These are phyloP conservation scores for Caenorhabditis sp. DNA, from an alignment of 2,888 invertebrate genomes.

Conservation along the genomic window DNA sequence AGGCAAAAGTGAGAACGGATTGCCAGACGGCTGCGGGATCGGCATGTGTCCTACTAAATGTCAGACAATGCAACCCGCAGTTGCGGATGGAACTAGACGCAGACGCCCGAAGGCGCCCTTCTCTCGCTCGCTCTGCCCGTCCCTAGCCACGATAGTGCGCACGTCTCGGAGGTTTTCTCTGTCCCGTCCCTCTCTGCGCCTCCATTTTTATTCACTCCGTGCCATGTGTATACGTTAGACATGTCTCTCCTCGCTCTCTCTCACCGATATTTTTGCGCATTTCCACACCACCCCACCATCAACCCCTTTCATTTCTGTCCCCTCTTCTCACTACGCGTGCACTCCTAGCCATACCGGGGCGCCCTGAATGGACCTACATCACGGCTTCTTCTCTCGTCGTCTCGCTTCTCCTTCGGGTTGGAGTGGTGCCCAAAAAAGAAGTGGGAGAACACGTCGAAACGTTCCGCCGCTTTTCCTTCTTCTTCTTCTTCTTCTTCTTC, in stretches of 20 bases:
- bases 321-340: not conserved
- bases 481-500: conserved; percentile 13
- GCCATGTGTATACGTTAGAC: not conserved
- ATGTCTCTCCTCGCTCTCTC: conserved; percentile 10
- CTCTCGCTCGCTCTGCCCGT: not conserved
- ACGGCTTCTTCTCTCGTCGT: conserved; percentile 36
- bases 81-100: not conserved
- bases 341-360: not conserved
- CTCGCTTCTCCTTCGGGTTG: conserved; percentile 13
- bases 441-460: conserved; percentile 22
- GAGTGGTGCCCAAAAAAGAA: not conserved
- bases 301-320: not conserved
- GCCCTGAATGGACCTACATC: conserved; percentile 21
- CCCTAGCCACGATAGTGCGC: too few relatives aligned
- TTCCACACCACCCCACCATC: conserved; percentile 13
- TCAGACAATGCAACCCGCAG: conserved; percentile 39
- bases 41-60: conserved; percentile 33
- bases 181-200: too few relatives aligned
- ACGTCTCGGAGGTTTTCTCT: not conserved
- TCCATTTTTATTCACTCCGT: conserved; percentile 6
- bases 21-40: not conserved
- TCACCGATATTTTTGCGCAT: conserved; percentile 40
- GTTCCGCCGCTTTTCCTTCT: conserved; percentile 29
- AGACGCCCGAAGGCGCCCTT: conserved; percentile 11
- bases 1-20: conserved; percentile 11